Base-by-base conservation (phyloP, 2,888 invertebrate genomes). In the Nebria brevicollis region DNA sequence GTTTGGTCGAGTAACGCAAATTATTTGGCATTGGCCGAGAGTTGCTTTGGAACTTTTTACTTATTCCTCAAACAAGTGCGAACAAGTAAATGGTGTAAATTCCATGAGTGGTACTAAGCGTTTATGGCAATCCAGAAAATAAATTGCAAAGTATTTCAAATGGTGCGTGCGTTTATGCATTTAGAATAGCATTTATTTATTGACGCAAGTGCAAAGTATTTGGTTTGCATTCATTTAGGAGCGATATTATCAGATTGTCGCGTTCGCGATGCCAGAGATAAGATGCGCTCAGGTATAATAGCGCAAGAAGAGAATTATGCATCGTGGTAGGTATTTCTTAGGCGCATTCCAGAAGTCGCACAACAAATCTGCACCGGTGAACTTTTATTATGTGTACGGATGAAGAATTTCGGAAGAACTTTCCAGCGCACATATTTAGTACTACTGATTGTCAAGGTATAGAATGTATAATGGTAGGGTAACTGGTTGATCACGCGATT, bases 401-500 rank as follows among this genome's bases (percentile, higher is more conserved):
- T 54, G 54, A 54, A 54, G 11, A 54, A 54, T 54, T 11, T 54
- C 8, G 8, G 54, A 13, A 11, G 54, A 7, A 8, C 8, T 11
- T 8, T 54, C 34, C 7, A 54, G 54, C 2, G 26, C 26, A 72
- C 25, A 72, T 25, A 26, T 80, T 80, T 68, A 64, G 34, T 26
- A 70, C 6, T 72, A 70, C 80, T 80, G 80, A 41, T 72, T 26
- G 64, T 64, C 75, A 75, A 80, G 81, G 82, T 73, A 77, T 79
- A 77, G 83, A 84, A 83, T 84, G 82, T 83, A 84, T 83, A 84
- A 83, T 83, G 79, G 70, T 41, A 43, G 80, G 80, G 80, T 80
- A 80, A 75, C 68, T 80, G 80, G 80, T 82, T 82, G 83, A 84
- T 84, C 84, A 84, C 84, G 84, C 84, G 84, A 84, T 72, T 74